Base-by-base conservation (phyloP, 2,113 vertebrate species). In the Lampris incognitus region DNA sequence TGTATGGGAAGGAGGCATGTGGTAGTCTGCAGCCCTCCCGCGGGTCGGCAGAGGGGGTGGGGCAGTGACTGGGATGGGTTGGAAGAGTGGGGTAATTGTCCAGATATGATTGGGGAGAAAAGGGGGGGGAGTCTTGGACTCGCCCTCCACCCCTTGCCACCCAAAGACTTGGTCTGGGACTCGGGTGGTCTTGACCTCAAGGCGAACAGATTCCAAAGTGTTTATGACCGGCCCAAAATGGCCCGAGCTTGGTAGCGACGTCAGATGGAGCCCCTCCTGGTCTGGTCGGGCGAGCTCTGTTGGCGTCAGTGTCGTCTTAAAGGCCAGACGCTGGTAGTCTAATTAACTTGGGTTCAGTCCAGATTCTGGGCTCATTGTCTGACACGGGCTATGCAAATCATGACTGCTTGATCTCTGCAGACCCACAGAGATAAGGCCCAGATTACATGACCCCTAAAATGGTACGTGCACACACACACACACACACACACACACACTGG, bases 391-490 rank as follows among this genome's bases (percentile, higher is more conserved):
- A 39, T 42, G 78, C 75, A 68, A 67, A 70, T 79, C 68, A 38
- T 49, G 69, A 69, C 66, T 59, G 69, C 69, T 79, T 87, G 81
- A 91, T 88, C 84, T 84, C 67, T 39, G 71, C 69, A 48, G 76
- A 86, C 85, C 84, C 71, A 6, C 77, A 5, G 60, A 79, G 87
- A 90, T 91, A 88, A 91, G 74, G 80, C 72, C 76, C 67, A 83
- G 87, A 92, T 92, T 86, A 91, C 84, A 74, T 70, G 83, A 91
- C 8, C 56, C 39, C 39, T 51, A 24, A 38, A 10, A 44, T 64
- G n/a, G 42, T 38, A 52, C 46, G 49, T 60, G 52, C 49, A 39
- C 24, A n/a, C 41, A 49, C 75, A 72, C 56, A 68, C 38, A 24
- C 4, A 7, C n/a, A 4, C 10, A 56, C 57, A 61, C 59, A 65